Evolutionary conservation across 2,797 vertebrate genomes (phyloP).

Genomic region (Iguana delicatissima): DNA sequence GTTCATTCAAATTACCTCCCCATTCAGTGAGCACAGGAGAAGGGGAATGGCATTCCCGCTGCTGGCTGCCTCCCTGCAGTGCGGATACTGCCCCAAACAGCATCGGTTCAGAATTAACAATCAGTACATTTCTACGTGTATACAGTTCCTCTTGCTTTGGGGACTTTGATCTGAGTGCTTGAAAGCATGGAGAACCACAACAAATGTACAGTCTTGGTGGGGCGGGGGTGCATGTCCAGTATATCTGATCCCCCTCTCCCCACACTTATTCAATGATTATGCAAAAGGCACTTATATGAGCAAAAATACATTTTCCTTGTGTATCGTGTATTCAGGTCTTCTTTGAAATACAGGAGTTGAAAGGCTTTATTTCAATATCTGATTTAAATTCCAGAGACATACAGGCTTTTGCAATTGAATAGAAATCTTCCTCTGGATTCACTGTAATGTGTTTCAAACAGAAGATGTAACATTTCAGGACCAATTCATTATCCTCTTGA

Average conservation of each 20-base stretch:
- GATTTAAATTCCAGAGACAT: slow-evolving; percentile 7
- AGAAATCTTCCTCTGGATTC: background rate
- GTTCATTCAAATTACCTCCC: background rate
- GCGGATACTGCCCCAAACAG: background rate
- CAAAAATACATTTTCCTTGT: background rate
- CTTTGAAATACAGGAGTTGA: slow-evolving; percentile 2
- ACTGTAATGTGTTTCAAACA: background rate
- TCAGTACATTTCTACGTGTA: too few relatives aligned
- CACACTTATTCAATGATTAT: background rate
- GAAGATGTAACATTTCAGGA: slow-evolving; percentile 44
- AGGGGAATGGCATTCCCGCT: too few relatives aligned
- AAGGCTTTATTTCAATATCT: slow-evolving; percentile 29
- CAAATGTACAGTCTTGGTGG: background rate
- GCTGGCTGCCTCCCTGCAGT: background rate
- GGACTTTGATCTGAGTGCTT: background rate
- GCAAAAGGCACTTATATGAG: background rate
- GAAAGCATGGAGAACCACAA: background rate
- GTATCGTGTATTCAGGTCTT: background rate
- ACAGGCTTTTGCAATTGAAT: background rate
- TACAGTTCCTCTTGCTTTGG: background rate
- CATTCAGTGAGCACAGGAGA: background rate
- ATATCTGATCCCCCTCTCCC: background rate
- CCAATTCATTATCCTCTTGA: slow-evolving; percentile 25
- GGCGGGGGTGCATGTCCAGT: background rate
- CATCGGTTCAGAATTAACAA: background rate